These are phyloP conservation scores for Atherinomorus stipes DNA, from an alignment of 2,113 vertebrate species.

Conservation along the genomic window DNA sequence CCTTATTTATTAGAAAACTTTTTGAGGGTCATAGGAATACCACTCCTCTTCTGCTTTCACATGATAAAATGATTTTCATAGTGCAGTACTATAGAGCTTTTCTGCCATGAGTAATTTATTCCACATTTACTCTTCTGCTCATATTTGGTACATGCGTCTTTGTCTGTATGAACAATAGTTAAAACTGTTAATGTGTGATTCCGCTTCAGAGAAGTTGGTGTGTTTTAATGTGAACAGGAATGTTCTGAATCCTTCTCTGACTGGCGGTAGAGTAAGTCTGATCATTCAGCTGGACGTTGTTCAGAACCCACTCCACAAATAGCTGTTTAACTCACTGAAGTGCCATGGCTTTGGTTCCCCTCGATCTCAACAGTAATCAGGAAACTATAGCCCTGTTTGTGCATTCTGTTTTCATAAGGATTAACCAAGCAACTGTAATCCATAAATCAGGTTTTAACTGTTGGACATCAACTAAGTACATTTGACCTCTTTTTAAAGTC, in stretches of 20 bases:
- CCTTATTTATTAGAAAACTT: slow-evolving; percentile 66
- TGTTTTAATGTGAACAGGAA: slow-evolving; percentile 18
- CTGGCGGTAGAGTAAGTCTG: slow-evolving; percentile 15
- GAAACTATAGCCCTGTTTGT: slow-evolving; percentile 41
- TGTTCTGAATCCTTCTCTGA: slow-evolving; percentile 23
- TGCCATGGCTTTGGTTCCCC: slow-evolving; percentile 50
- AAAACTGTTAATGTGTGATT: slow-evolving; percentile 23
- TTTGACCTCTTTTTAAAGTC: neutral
- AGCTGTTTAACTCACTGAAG: slow-evolving; percentile 48
- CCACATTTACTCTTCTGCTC: slow-evolving; percentile 5
- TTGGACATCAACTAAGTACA: slow-evolving; percentile 19
- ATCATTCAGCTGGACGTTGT: slow-evolving; percentile 8
- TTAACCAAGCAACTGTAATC: slow-evolving; percentile 48
- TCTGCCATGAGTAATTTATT: slow-evolving; percentile 27
- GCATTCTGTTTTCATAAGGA: slow-evolving; percentile 17
- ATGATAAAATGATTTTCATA: slow-evolving; percentile 2
- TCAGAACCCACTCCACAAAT: slow-evolving; percentile 4
- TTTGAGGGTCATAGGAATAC: slow-evolving; percentile 18
- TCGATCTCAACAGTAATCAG: slow-evolving; percentile 12
- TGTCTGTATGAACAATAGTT: slow-evolving; percentile 27
- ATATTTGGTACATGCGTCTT: slow-evolving; percentile 19
- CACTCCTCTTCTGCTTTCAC: slow-evolving; percentile 9
- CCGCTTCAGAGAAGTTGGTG: slow-evolving; percentile 15
- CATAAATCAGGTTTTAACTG: slow-evolving; percentile 19
- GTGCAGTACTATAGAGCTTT: slow-evolving; percentile 20